Conservation (phyloP, 2,797 vertebrate genomes). For the Myripristis murdjan region DNA sequence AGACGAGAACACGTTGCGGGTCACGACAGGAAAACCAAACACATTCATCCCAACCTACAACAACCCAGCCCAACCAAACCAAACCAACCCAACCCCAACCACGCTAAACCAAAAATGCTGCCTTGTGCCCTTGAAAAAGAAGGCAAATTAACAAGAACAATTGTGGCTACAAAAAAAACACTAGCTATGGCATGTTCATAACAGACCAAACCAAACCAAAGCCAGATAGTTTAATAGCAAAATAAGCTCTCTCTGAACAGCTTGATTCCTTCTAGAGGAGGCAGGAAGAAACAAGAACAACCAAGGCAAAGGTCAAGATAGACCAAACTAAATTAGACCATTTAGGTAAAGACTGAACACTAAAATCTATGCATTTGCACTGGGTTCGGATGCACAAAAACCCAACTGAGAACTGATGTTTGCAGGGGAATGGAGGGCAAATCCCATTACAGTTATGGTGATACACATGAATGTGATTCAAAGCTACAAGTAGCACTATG, state of each 20-base stretch:
- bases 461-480: neutral
- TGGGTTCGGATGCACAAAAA: too few species aligned
- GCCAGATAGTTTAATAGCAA: slow-evolving; percentile 52
- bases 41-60: slow-evolving; percentile 10
- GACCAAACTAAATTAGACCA: neutral
- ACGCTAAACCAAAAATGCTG: slow-evolving; percentile 38
- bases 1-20: slow-evolving; percentile 52
- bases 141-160: slow-evolving; percentile 67
- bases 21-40: slow-evolving; percentile 59
- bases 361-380: neutral
- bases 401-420: too few species aligned
- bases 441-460: too few species aligned
- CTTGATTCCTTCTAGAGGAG: slow-evolving; percentile 10
- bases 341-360: neutral
- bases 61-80: slow-evolving; percentile 21
- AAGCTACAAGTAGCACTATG: neutral
- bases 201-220: slow-evolving; percentile 61
- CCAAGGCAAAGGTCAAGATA: neutral
- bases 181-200: slow-evolving; percentile 69
- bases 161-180: slow-evolving; percentile 51
- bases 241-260: slow-evolving; percentile 43
- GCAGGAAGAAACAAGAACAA: neutral
- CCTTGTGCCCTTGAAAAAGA: slow-evolving; percentile 22
- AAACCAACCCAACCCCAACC: slow-evolving; percentile 35
- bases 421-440: neutral